These are phyloP conservation scores for Lemur catta DNA, from an alignment of 2,797 vertebrate species.

Conservation along the genomic window DNA sequence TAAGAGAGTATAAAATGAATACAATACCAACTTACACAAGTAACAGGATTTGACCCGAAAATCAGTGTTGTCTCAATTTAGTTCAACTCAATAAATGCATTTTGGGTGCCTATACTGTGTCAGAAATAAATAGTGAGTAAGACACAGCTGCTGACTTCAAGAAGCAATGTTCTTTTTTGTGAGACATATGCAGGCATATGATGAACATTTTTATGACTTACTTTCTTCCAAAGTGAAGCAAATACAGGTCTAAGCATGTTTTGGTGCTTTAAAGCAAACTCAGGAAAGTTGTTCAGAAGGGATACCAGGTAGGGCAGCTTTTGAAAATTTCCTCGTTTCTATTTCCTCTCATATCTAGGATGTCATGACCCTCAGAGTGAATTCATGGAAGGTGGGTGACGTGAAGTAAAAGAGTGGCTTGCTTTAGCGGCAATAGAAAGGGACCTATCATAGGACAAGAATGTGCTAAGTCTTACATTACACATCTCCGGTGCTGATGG, in stretches of 20 bases:
- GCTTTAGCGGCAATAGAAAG: neutral
- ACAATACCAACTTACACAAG: neutral
- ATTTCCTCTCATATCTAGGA: neutral
- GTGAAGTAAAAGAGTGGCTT: neutral
- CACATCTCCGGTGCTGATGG: neutral
- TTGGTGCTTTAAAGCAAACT: neutral
- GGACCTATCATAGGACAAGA: neutral
- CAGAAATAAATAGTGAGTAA: neutral
- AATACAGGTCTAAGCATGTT: neutral
- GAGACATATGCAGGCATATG: neutral
- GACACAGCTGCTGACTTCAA: neutral
- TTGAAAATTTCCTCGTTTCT: conserved; percentile 9
- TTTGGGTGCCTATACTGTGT: neutral
- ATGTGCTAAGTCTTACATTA: neutral
- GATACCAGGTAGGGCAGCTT: neutral
- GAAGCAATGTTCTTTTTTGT: neutral
- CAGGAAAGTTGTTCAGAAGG: neutral
- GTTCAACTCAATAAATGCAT: neutral
- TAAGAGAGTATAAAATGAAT: neutral
- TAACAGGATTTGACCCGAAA: neutral
- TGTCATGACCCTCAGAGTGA: neutral
- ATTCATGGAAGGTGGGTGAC: neutral
- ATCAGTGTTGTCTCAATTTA: neutral
- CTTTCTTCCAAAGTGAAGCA: neutral
- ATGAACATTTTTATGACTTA: neutral